Evolutionary conservation across 2,888 invertebrate species (phyloP).

Genomic region (Tillus elongatus): DNA sequence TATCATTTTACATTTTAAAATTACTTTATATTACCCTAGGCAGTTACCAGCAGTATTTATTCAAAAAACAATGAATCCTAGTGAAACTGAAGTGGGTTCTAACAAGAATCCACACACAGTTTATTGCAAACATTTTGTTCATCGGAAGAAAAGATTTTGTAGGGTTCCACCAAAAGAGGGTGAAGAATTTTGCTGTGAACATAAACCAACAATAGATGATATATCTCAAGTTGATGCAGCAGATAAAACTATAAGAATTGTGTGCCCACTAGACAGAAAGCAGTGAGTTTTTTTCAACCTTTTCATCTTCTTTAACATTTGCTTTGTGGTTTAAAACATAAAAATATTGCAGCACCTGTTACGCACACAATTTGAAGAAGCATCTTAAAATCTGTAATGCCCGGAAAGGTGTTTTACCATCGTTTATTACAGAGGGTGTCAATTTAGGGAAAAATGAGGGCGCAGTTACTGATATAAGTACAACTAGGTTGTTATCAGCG

Average conservation of each 20-base stretch:
- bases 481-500: constrained; percentile 36
- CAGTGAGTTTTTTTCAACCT: too few species aligned
- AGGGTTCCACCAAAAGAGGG: constrained; percentile 66
- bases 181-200: constrained; percentile 64
- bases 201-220: constrained; percentile 36
- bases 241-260: constrained; percentile 45
- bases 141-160: constrained; percentile 63
- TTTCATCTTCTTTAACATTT: too few species aligned
- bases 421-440: constrained; percentile 47
- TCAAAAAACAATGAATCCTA: too few species aligned
- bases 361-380: constrained; percentile 55
- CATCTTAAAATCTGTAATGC: constrained; percentile 70
- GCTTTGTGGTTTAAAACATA: not conserved
- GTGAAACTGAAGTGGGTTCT: too few species aligned
- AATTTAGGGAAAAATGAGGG: constrained; percentile 41
- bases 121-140: constrained; percentile 58
- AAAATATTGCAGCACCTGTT: constrained; percentile 51
- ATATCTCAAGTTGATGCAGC: constrained; percentile 14
- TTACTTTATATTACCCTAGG: too few species aligned
- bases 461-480: too few species aligned
- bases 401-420: constrained; percentile 43
- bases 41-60: too few species aligned
- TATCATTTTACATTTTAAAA: too few species aligned
- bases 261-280: constrained; percentile 64
- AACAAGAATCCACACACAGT: too few species aligned